Conservation (phyloP, 2,888 invertebrate species). For the Heliconius cydno region DNA sequence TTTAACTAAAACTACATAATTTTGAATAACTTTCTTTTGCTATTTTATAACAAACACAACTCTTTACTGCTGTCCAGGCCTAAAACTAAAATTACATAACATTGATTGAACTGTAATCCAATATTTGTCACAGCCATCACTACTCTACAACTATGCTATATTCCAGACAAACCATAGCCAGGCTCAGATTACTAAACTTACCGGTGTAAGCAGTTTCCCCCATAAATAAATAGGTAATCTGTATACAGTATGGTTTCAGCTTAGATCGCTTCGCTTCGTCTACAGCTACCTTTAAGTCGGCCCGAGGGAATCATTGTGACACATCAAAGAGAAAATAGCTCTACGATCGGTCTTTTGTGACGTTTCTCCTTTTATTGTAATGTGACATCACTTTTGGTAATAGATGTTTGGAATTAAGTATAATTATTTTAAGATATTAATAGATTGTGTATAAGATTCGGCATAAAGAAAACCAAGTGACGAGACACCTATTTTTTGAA, state of each 20-base stretch:
- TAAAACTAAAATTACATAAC: too few relatives aligned
- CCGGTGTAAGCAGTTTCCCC: background rate
- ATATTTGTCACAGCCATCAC: background rate
- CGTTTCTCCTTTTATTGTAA: conserved; percentile 17
- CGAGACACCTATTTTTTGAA: too few relatives aligned
- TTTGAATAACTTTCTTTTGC: too few relatives aligned
- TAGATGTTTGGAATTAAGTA: conserved; percentile 18
- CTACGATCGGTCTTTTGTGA: conserved; percentile 41
- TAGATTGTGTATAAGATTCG: too few relatives aligned
- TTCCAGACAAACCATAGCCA: background rate
- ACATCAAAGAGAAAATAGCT: conserved; percentile 37
- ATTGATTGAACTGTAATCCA: too few relatives aligned
- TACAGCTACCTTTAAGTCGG: conserved; percentile 8
- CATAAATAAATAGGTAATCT: conserved; percentile 14
- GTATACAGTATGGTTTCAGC: conserved; percentile 17
- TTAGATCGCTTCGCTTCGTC: background rate
- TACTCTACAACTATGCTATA: background rate
- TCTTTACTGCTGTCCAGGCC: too few relatives aligned
- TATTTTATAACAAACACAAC: too few relatives aligned
- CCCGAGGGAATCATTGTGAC: conserved; percentile 27
- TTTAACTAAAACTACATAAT: too few relatives aligned
- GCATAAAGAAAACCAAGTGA: too few relatives aligned
- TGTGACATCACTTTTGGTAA: conserved; percentile 35
- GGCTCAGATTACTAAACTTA: background rate
- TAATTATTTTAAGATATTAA: background rate